Evolutionary conservation across 2,888 invertebrate genomes (phyloP).

Genomic region (Tenthredo scrophulariae): DNA sequence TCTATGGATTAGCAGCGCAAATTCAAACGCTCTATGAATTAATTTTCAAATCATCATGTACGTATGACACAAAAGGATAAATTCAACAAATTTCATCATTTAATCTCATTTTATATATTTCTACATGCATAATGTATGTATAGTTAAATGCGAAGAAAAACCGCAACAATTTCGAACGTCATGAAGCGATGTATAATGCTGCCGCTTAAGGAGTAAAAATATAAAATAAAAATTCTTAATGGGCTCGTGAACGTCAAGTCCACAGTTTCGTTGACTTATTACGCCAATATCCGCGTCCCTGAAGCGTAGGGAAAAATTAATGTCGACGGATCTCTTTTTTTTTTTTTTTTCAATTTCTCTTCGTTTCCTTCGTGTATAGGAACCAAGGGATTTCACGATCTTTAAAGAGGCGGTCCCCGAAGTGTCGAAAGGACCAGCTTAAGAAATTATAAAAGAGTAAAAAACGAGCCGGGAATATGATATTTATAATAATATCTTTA

Average conservation of each 20-base stretch:
- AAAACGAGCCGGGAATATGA: neutral
- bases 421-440: slow-evolving; percentile 5
- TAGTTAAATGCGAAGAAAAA: neutral
- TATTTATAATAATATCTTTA: neutral
- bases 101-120: neutral
- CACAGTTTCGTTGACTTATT: slow-evolving; percentile 28
- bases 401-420: neutral
- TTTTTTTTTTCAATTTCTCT: neutral
- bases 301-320: slow-evolving; percentile 3
- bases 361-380: neutral
- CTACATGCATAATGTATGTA: neutral
- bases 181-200: neutral
- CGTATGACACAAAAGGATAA: neutral
- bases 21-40: neutral
- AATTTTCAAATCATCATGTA: neutral
- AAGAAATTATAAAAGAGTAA: neutral
- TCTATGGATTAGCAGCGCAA: neutral
- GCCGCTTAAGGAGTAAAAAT: neutral
- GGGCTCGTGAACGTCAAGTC: slow-evolving; percentile 33
- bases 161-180: neutral
- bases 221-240: neutral
- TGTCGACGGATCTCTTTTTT: neutral
- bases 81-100: neutral
- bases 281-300: slow-evolving; percentile 1
- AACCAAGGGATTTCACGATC: neutral